Percentiles rank a stretch among this genome's conserved stretches.
Conservation (phyloP, 2,888 invertebrate species). For the Thymelicus lineola region DNA sequence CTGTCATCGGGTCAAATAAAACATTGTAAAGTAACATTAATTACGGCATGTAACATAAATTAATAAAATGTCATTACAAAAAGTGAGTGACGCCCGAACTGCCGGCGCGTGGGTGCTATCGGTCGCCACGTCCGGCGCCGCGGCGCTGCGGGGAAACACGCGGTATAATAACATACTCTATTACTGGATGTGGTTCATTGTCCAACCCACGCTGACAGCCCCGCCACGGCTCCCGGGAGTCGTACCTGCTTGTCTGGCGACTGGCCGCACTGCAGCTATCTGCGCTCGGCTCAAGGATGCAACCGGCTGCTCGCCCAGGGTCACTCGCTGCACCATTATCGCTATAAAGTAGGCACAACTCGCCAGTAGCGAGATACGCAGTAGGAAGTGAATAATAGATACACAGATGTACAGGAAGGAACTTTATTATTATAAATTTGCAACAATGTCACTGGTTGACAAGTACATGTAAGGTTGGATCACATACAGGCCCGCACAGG, state of each 20-base stretch:
- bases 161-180: not conserved
- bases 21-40: too few species aligned
- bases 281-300: too few species aligned
- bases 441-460: not conserved
- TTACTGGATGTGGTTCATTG: conserved; percentile 15
- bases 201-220: conserved; percentile 14
- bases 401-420: conserved; percentile 39
- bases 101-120: conserved; percentile 2
- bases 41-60: too few species aligned
- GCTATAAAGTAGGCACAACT: too few species aligned
- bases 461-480: too few species aligned
- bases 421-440: conserved; percentile 44
- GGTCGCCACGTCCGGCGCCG: conserved; percentile 55
- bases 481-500: too few species aligned
- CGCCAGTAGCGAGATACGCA: not conserved
- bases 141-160: conserved; percentile 45
- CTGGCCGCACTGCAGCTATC: too few species aligned
- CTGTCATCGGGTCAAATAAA: too few species aligned
- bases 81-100: not conserved
- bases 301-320: too few species aligned
- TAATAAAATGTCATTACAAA: not conserved
- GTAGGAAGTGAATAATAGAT: not conserved
- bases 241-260: too few species aligned
- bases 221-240: not conserved
- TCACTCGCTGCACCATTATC: too few species aligned